Base-by-base conservation (phyloP, 1,140 invertebrate species). In the Euborellia annulipes region DNA sequence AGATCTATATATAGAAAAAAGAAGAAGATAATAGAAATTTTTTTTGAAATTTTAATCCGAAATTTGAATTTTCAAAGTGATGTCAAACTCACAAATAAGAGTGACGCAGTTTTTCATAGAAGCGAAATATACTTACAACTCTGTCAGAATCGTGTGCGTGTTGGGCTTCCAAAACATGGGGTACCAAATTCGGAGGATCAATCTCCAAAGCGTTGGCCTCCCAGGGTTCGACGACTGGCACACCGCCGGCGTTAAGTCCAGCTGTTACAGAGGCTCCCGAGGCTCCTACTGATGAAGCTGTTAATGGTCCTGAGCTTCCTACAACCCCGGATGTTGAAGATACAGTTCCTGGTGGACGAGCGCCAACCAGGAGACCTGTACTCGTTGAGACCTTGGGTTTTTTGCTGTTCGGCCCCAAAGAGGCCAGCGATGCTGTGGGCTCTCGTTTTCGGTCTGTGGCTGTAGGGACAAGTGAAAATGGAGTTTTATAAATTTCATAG, bases 131-230 rank as follows among this genome's bases (percentile, higher is more conserved):
- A 13, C 71, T 65, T 41, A 78, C 70, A 45, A 75, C 67, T 57
- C 71, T 72, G 13, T 79, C 76, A n/a, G 58, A 66, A 54, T 79
- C 75, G 36, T 73, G 73, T 30, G 68, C 64, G 41, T 77, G 70
- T 30, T 69, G 60, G 11, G 71, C 70, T 47, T 69, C 65, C 7
- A 73, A 59, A 21, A 78, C 68, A 52, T 64, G 61, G 32, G 68
- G 67, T n/a, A 76, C 70, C 9, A 79, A 55, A 46, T 75, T 75
- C 11, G 60, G 55, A 34, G 72, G 58, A 47, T 81, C 78, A 52
- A 68, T 71, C 3, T 80, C 78, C 21, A 70, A 53, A 3, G 67
- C 66, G 9, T 69, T 53, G 23, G 60, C 54, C 56, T 76, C 73
- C 73, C 73, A 76, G 17, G 67, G 62, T 57, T 75, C 72, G 3